Percentiles rank a stretch among this genome's conserved stretches.
These are phyloP conservation scores for Phaethornis superciliosus DNA, from an alignment of 2,113 vertebrate species.

Conservation along the genomic window DNA sequence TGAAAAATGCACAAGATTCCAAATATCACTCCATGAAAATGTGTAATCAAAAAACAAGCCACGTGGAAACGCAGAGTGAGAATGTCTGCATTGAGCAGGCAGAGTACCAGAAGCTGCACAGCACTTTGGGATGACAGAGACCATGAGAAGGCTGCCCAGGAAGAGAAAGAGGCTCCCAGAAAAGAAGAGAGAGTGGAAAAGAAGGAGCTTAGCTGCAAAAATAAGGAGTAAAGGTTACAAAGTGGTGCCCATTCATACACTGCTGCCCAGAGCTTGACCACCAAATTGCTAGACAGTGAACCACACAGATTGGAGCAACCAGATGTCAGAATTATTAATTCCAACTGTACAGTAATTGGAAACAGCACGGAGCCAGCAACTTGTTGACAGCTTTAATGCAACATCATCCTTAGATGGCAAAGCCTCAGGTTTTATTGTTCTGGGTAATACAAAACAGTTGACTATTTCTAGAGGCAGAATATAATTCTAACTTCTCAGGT, in stretches of 20 bases:
- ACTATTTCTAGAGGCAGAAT: background rate
- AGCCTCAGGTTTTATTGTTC: background rate
- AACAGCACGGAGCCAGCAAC: background rate
- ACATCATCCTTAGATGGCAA: background rate
- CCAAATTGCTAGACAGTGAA: constrained; percentile 66
- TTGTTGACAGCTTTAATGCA: background rate
- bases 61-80: background rate
- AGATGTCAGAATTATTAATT: constrained; percentile 45
- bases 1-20: background rate
- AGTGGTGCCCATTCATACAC: constrained; percentile 14
- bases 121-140: background rate
- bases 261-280: constrained; percentile 32
- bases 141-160: background rate
- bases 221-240: background rate
- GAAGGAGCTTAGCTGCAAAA: constrained; percentile 24
- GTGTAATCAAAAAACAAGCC: background rate
- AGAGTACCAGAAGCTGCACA: background rate
- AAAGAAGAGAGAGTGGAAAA: background rate
- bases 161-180: background rate
- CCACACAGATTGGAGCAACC: constrained; percentile 37
- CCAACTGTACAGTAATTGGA: constrained; percentile 27
- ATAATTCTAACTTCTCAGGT: background rate
- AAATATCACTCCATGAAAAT: background rate
- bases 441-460: background rate
- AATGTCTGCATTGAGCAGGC: background rate